Evolutionary conservation across 2,797 vertebrate species (phyloP).

Genomic region (Sebastes diploproa): DNA sequence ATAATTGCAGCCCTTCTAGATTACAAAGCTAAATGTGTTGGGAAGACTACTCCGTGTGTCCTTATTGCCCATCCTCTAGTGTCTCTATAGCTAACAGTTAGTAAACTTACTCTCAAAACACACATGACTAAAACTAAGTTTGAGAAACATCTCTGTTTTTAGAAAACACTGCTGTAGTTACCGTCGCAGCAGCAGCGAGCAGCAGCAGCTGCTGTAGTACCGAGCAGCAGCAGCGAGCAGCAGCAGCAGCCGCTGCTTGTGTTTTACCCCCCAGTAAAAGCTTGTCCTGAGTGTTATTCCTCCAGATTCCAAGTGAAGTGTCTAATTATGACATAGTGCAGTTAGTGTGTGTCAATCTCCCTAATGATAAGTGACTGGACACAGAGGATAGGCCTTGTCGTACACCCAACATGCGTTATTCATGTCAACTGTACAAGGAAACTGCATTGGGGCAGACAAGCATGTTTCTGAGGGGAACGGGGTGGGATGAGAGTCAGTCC

Average conservation of each 20-base stretch:
- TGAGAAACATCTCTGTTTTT: slow-evolving; percentile 10
- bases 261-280: slow-evolving; percentile 48
- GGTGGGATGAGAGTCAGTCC: not conserved
- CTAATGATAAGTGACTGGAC: slow-evolving; percentile 78
- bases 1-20: not conserved
- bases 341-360: slow-evolving; percentile 68
- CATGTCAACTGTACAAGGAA: slow-evolving; percentile 69
- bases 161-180: slow-evolving; percentile 7
- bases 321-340: slow-evolving; percentile 75
- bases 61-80: not conserved
- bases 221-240: not conserved
- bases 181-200: not conserved
- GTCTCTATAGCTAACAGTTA: not conserved
- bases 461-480: slow-evolving; percentile 3
- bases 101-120: not conserved
- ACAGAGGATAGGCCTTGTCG: slow-evolving; percentile 64
- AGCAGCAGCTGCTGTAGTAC: too few species aligned
- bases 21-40: not conserved
- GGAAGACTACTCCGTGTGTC: not conserved
- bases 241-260: not conserved
- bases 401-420: slow-evolving; percentile 74
- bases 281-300: slow-evolving; percentile 61
- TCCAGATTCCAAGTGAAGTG: slow-evolving; percentile 52
- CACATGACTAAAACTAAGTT: not conserved
- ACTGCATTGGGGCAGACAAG: slow-evolving; percentile 59